phyloP scores from a whole-genome alignment of 2,888 invertebrate species.

The Crossocerus cetratus region DNA sequence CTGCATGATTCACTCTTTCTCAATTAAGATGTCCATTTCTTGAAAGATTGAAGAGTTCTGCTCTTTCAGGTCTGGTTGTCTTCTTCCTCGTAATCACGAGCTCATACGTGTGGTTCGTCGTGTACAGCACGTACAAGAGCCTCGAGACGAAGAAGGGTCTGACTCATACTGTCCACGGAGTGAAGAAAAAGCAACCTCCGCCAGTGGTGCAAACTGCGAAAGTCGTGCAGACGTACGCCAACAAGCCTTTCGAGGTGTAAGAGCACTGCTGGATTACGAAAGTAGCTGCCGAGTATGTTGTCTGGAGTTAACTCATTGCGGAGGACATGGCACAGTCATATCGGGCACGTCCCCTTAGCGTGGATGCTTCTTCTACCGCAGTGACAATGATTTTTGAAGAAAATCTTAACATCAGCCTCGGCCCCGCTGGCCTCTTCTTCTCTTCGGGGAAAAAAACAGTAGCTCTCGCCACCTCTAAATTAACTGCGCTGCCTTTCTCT shows the following conservation, averaged over 20 bases:
- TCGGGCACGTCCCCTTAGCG: too few relatives aligned
- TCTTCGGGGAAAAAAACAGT: not conserved
- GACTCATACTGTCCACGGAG: constrained; percentile 69
- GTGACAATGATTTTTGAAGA: constrained; percentile 37
- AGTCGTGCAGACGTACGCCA: constrained; percentile 40
- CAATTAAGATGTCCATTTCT: not conserved
- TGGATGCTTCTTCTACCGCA: too few relatives aligned
- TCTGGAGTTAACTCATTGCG: too few relatives aligned
- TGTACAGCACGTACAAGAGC: constrained; percentile 76
- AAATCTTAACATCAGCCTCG: constrained; percentile 7
- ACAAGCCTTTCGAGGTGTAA: constrained; percentile 63
- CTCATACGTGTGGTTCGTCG: constrained; percentile 75
- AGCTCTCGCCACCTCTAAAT: not conserved
- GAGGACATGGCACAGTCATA: too few relatives aligned
- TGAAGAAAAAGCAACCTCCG: constrained; percentile 58
- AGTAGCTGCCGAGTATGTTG: constrained; percentile 20
- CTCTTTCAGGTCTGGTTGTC: constrained; percentile 63
- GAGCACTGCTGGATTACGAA: constrained; percentile 16
- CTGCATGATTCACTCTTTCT: not conserved
- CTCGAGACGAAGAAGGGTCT: constrained; percentile 73
- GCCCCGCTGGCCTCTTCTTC: not conserved
- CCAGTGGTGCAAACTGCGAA: constrained; percentile 46
- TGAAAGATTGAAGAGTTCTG: not conserved
- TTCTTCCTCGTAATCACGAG: constrained; percentile 62
- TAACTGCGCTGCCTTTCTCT: not conserved